Evolutionary conservation across 1,140 invertebrate genomes (phyloP).

Genomic region (Bombus sylvicola): DNA sequence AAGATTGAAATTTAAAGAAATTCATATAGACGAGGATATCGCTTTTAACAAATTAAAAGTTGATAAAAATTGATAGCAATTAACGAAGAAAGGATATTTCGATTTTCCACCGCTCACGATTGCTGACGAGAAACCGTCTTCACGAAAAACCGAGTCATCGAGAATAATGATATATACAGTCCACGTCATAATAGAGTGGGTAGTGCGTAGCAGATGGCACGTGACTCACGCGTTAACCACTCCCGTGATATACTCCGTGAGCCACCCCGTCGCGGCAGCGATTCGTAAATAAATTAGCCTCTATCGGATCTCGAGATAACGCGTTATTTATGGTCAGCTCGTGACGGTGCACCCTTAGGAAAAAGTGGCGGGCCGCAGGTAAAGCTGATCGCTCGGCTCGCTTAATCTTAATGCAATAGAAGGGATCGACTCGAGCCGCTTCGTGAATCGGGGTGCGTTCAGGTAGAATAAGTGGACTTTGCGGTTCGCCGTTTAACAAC

Average conservation of each 20-base stretch:
- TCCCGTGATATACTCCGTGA: slow-evolving; percentile 35
- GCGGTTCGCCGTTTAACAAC: slow-evolving; percentile 46
- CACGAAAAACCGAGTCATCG: slow-evolving; percentile 49
- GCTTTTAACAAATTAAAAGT: too few species aligned
- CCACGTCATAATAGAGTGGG: slow-evolving; percentile 74
- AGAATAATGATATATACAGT: slow-evolving; percentile 48
- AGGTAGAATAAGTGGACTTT: slow-evolving; percentile 78
- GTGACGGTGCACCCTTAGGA: slow-evolving; percentile 71
- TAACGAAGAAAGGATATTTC: too few species aligned
- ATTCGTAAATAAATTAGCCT: slow-evolving; percentile 81
- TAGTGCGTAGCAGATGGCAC: slow-evolving; percentile 79
- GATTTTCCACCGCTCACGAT: too few species aligned
- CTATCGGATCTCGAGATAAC: slow-evolving; percentile 78
- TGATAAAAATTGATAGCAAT: too few species aligned
- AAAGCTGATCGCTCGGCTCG: slow-evolving; percentile 56
- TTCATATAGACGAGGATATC: neutral
- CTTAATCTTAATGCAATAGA: slow-evolving; percentile 74
- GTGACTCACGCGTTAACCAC: slow-evolving; percentile 76
- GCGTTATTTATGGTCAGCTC: slow-evolving; percentile 76
- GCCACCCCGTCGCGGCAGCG: slow-evolving; percentile 37
- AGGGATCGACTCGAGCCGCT: slow-evolving; percentile 55
- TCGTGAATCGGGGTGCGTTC: slow-evolving; percentile 55
- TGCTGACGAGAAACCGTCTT: neutral
- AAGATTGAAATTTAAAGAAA: neutral
- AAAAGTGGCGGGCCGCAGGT: slow-evolving; percentile 60